Conservation (phyloP, 2,113 vertebrate genomes). For the Numenius arquata region DNA sequence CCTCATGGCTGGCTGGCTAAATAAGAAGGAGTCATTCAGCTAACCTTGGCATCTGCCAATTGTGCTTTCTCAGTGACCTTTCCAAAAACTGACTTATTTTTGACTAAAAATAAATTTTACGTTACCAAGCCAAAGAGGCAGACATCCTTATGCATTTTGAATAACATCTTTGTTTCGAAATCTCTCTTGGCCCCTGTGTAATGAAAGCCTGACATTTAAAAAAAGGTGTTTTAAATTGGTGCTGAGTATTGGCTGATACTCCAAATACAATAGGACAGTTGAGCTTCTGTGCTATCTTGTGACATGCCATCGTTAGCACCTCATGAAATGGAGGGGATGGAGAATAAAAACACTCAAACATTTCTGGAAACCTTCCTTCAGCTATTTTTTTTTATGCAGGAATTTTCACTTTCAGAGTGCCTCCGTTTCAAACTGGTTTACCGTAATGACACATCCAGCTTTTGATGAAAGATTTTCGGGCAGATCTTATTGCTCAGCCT, state of each 20-base stretch:
- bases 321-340: not conserved
- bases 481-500: not conserved
- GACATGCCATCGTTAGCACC: not conserved
- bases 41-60: not conserved
- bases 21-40: not conserved
- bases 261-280: not conserved
- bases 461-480: not conserved
- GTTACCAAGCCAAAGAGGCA: not conserved
- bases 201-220: not conserved
- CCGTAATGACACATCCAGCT: not conserved
- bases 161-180: constrained; percentile 4
- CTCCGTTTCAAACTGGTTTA: not conserved
- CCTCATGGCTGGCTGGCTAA: not conserved
- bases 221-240: not conserved
- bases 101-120: not conserved
- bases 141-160: not conserved
- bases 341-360: not conserved
- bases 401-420: not conserved
- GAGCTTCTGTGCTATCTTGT: not conserved
- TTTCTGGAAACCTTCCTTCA: not conserved
- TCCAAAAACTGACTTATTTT: not conserved
- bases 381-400: not conserved
- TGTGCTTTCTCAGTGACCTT: not conserved
- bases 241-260: not conserved
- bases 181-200: not conserved